Percentiles rank a stretch among this genome's conserved stretches.
phyloP scores from a whole-genome alignment of 1,140 invertebrate genomes.

The Hylyphantes graminicola region DNA sequence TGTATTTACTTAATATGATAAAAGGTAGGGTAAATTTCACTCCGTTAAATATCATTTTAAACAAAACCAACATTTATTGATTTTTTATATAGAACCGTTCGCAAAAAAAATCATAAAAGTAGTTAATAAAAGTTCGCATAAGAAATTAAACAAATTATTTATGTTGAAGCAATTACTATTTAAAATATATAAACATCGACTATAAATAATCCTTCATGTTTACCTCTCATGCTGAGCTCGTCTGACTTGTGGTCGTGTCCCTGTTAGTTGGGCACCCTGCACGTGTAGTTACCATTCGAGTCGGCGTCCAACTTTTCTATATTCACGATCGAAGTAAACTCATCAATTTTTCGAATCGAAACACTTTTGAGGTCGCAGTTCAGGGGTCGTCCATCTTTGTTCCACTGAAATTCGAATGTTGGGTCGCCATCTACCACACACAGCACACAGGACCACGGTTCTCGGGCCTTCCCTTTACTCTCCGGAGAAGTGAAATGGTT shows the following conservation, averaged over 20 bases:
- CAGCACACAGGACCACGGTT: slow-evolving; percentile 9
- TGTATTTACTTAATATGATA: too few relatives aligned
- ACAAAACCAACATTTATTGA: too few relatives aligned
- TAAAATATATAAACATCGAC: too few relatives aligned
- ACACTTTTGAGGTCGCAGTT: not conserved
- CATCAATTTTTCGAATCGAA: slow-evolving; percentile 44
- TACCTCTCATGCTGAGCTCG: slow-evolving; percentile 35
- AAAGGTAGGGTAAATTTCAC: too few relatives aligned
- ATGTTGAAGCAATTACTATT: too few relatives aligned
- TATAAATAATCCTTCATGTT: not conserved
- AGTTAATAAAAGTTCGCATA: too few relatives aligned
- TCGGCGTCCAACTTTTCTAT: slow-evolving; percentile 45
- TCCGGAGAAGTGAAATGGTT: slow-evolving; percentile 41
- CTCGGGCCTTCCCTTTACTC: not conserved
- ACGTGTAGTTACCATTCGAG: slow-evolving; percentile 62
- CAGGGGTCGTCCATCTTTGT: slow-evolving; percentile 48
- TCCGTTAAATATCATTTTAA: too few relatives aligned
- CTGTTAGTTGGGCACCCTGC: slow-evolving; percentile 54
- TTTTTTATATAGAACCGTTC: too few relatives aligned
- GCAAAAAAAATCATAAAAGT: too few relatives aligned
- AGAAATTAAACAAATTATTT: too few relatives aligned
- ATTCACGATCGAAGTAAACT: slow-evolving; percentile 66
- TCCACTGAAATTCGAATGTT: slow-evolving; percentile 61
- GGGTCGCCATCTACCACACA: slow-evolving; percentile 13
- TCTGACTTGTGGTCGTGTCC: slow-evolving; percentile 37